Base-by-base conservation (phyloP, 2,888 invertebrate genomes). In the Dermolepida albohirtum region DNA sequence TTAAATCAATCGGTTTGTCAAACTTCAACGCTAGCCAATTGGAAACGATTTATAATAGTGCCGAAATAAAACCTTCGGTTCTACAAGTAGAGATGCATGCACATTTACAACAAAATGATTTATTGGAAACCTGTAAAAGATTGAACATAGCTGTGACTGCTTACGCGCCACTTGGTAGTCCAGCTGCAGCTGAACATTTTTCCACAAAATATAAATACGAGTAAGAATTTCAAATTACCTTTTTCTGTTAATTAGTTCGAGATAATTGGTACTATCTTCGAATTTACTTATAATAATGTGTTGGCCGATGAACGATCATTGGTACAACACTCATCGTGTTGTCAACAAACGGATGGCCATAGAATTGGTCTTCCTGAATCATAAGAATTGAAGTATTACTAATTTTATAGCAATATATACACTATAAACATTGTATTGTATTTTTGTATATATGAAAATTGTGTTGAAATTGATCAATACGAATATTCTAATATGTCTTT, bases 1-100 rank as follows among this genome's bases (percentile, higher is more conserved):
- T 88, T 0, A 89, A 86, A 77, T 88, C 92, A n/a, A 89, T 95
- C 72, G 94, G 94, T 2, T 78, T 94, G 59, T 94, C 94, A 57
- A 95, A 95, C 81, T 94, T 92, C 81, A 93, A 91, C 78, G 85
- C 85, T 68, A 78, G 83, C 12, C 95, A 95, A 84, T 86, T 94
- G 64, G 78, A 85, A 71, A 85, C 86, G 69, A 87, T 94, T 65
- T 86, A 89, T 72, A 83, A 88, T 14, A 80, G 79, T 22, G 86
- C 90, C 0, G 85, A 83, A 55, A 86, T 93, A 50, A 90, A 89
- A 78, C 94, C 94, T 1, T 87, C 90, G 67, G 91, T 91, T 70
- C 80, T 92, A 65, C 92, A 91, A 84, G 87, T 92, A 49, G 94
- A 95, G 80, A 82, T 92, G 59, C 92, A 94, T 77, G 90, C 92